Evolutionary conservation across 2,888 invertebrate species (phyloP).

Genomic region (Labia minor): DNA sequence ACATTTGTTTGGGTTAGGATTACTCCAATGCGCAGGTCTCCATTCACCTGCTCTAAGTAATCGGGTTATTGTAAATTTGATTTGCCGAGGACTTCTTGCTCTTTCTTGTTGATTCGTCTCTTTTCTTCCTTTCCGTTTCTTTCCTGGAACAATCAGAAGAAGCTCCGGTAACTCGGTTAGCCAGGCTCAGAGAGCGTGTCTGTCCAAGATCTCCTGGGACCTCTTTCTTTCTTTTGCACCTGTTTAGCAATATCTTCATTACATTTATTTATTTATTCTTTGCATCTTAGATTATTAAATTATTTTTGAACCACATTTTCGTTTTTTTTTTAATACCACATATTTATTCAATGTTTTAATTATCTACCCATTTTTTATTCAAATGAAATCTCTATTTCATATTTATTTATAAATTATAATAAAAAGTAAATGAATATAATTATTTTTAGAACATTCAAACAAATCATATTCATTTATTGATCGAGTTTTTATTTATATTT

Average conservation of each 20-base stretch:
- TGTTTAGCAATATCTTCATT: conserved; percentile 8
- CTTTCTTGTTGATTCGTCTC: background rate
- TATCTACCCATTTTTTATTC: too few species aligned
- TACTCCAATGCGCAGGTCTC: conserved; percentile 13
- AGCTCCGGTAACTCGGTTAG: conserved; percentile 23
- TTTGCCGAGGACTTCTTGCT: conserved; percentile 15
- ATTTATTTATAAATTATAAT: too few species aligned
- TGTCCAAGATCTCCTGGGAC: background rate
- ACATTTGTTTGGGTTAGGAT: conserved; percentile 24
- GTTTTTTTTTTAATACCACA: too few species aligned
- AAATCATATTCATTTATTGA: too few species aligned
- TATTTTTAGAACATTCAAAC: too few species aligned
- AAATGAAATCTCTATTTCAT: too few species aligned
- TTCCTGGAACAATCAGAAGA: conserved; percentile 23
- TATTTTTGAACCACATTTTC: too few species aligned
- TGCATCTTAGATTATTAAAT: too few species aligned
- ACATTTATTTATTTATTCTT: too few species aligned
- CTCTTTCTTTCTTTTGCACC: background rate
- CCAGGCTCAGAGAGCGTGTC: conserved; percentile 13
- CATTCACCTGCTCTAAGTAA: conserved; percentile 18
- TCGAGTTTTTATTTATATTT: too few species aligned
- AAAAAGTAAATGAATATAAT: too few species aligned
- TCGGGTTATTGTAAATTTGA: conserved; percentile 21
- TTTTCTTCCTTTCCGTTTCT: conserved; percentile 18
- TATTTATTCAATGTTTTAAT: too few species aligned